Percentiles rank a stretch among this genome's conserved stretches.
phyloP scores from a whole-genome alignment of 2,888 invertebrate species.

The Hoplodrina blanda region DNA sequence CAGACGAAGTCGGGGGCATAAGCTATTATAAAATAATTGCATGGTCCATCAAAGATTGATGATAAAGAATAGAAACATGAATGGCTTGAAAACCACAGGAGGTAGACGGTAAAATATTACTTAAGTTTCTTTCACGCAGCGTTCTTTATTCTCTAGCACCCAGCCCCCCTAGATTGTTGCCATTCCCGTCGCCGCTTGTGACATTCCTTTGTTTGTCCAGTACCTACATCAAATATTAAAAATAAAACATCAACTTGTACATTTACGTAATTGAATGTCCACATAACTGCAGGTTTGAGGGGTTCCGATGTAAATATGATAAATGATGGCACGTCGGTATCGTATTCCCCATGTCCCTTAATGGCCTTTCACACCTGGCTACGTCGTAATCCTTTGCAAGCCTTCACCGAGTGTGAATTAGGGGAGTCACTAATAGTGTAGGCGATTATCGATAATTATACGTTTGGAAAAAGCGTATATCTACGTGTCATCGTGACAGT shows the following conservation, averaged over 20 bases:
- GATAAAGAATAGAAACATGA: slow-evolving; percentile 9
- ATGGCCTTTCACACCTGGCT: slow-evolving; percentile 60
- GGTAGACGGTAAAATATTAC: slow-evolving; percentile 45
- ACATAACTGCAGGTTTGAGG: slow-evolving; percentile 29
- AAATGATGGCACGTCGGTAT: slow-evolving; percentile 51
- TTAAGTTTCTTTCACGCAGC: slow-evolving; percentile 10
- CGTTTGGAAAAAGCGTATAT: slow-evolving; percentile 28
- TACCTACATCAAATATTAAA: slow-evolving; percentile 46
- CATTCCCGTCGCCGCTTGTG: slow-evolving; percentile 1
- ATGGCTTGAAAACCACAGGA: slow-evolving; percentile 22
- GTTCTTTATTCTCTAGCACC: slow-evolving; percentile 1
- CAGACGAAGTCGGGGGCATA: too few species aligned
- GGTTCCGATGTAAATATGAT: slow-evolving; percentile 52
- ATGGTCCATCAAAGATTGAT: slow-evolving; percentile 13
- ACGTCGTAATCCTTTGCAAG: slow-evolving; percentile 53
- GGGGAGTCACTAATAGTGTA: slow-evolving; percentile 37
- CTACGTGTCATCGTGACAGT: slow-evolving; percentile 22
- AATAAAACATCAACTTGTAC: slow-evolving; percentile 40
- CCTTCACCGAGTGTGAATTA: slow-evolving; percentile 37
- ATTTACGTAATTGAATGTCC: slow-evolving; percentile 49
- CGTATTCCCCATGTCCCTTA: slow-evolving; percentile 49
- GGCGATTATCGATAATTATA: slow-evolving; percentile 50
- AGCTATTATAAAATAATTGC: too few species aligned
- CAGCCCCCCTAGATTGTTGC: not conserved
- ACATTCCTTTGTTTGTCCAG: slow-evolving; percentile 26